Conservation (phyloP, 2,113 vertebrate species). For the Lepisosteus oculatus region DNA sequence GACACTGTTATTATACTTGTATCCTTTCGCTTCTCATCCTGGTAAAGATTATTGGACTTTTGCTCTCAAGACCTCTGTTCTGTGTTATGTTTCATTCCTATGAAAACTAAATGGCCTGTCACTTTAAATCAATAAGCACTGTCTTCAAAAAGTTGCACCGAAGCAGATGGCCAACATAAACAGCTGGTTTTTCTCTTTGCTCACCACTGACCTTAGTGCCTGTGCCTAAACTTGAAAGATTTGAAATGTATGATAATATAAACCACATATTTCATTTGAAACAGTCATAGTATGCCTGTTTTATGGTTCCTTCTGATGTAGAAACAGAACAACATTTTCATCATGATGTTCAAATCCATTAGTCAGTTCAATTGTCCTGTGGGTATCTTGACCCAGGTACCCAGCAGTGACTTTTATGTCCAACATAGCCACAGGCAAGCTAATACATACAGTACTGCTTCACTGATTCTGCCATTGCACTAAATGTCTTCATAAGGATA, state of each 20-base stretch:
- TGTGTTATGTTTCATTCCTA: slow-evolving; percentile 7
- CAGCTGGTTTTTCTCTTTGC: neutral
- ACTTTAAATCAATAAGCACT: slow-evolving; percentile 2
- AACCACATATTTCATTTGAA: slow-evolving; percentile 17
- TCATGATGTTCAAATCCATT: neutral
- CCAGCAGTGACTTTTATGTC: too few relatives aligned
- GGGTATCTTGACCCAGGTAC: too few relatives aligned
- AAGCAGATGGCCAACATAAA: neutral
- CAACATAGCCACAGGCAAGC: too few relatives aligned
- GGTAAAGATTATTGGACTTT: neutral
- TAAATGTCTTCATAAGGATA: too few relatives aligned
- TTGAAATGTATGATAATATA: slow-evolving; percentile 6
- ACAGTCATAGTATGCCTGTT: slow-evolving; percentile 13
- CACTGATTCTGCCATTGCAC: too few relatives aligned
- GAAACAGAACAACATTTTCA: neutral
- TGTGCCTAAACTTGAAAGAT: neutral
- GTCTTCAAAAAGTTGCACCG: neutral
- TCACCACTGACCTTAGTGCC: neutral
- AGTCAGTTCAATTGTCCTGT: too few relatives aligned
- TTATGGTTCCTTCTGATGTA: neutral
- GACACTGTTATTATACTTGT: too few relatives aligned
- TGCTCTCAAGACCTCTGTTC: neutral
- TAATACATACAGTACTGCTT: too few relatives aligned
- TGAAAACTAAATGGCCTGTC: slow-evolving; percentile 1
- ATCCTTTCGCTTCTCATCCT: too few relatives aligned